Evolutionary conservation across 2,113 vertebrate species (phyloP), one percentile per base, ranked within the genome.

Genomic region (Tragelaphus imberbis): DNA sequence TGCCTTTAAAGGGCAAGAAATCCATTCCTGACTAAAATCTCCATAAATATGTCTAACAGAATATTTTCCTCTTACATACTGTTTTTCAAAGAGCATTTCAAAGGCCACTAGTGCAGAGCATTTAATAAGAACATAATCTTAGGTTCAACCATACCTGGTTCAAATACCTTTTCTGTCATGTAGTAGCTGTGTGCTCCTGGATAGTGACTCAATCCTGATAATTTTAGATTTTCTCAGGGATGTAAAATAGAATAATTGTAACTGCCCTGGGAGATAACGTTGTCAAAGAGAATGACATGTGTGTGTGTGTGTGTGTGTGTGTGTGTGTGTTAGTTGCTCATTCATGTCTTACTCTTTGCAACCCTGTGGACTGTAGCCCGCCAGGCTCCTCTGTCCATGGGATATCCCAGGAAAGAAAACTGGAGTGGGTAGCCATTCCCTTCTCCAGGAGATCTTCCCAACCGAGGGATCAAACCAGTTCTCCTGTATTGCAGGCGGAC

Each of bases 1-100:
- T 40, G 68, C 71, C 96, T 95, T 92, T 87, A 95, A 97, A 97
- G 93, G 96, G 86, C 89, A 96, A 90, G 80, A 96, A 75, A 61
- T 71, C 44, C 85, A 91, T 94, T 97, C 91, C 61, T 93, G 36
- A 53, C 58, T 92, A 80, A 97, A 97, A 88, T 96, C 88, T 79
- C 63, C 75, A 84, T 86, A 95, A 97, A 56, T 75, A 59, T 11
- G 17, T 81, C 93, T 84, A 94, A 81, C 23, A 90, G 93, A 91
- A 84, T 93, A 92, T 93, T 94, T 94, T 91, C 79, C 75, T 95
- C 79, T 65, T 89, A 47, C 85, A 61, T 13, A 80, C 61, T 61
- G n/a, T 61, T 92, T 93, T 94, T 25, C 84, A 97, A 93, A 92
- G 85, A 92, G 44, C 63, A 94, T 91, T 71, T 94, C 58, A 96